Percentiles rank a stretch among this genome's conserved stretches.
Conservation (phyloP, 2,888 invertebrate species). For the Buathra laborator region DNA sequence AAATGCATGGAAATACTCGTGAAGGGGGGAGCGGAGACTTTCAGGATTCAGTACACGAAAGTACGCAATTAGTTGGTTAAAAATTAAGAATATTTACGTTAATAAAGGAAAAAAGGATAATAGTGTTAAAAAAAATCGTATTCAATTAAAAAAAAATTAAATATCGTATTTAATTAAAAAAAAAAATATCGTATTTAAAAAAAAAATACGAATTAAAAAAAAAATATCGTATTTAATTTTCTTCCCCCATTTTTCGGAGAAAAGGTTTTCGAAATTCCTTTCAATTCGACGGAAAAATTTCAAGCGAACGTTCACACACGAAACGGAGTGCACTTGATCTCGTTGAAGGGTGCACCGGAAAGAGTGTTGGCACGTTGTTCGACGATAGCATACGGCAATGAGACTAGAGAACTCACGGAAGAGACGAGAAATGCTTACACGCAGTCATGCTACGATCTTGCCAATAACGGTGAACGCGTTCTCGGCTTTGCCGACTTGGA, state of each 20-base stretch:
- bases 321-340: slow-evolving; percentile 87
- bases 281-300: slow-evolving; percentile 90
- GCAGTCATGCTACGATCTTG: slow-evolving; percentile 75
- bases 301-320: slow-evolving; percentile 90
- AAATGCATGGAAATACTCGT: slow-evolving; percentile 88
- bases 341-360: slow-evolving; percentile 93
- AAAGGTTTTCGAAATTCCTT: slow-evolving; percentile 87
- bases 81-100: not conserved
- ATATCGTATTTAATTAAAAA: not conserved
- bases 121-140: not conserved
- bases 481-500: slow-evolving; percentile 88
- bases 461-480: slow-evolving; percentile 79
- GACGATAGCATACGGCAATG: slow-evolving; percentile 87
- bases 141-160: too few relatives aligned
- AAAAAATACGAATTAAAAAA: not conserved
- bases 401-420: slow-evolving; percentile 85
- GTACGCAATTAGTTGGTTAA: slow-evolving; percentile 76
- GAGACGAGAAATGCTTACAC: slow-evolving; percentile 85
- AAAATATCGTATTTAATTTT: not conserved
- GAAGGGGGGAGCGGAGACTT: slow-evolving; percentile 86
- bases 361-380: slow-evolving; percentile 89
- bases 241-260: not conserved
- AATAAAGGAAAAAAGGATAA: not conserved
- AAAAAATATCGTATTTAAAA: slow-evolving; percentile 12
- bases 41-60: slow-evolving; percentile 87